phyloP scores from a whole-genome alignment of 2,113 vertebrate genomes.

The Lepus timidus region DNA sequence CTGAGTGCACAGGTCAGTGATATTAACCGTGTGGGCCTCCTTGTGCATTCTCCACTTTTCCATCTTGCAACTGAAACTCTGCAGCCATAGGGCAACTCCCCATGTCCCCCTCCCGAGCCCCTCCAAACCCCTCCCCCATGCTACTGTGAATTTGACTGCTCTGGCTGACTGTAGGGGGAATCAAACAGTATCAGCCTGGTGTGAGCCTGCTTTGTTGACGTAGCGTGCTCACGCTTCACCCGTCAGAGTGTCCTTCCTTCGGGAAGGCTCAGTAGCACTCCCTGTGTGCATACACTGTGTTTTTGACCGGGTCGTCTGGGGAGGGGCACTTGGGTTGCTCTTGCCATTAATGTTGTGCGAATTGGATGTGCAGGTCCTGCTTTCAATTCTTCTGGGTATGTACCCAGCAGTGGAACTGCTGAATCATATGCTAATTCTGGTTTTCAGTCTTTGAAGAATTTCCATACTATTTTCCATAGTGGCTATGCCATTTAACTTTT shows the following conservation, averaged over 20 bases:
- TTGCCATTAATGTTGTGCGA: not conserved
- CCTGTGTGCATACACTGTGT: not conserved
- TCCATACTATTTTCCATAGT: not conserved
- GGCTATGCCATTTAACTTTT: not conserved
- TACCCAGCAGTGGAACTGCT: too few species aligned
- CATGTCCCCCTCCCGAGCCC: not conserved
- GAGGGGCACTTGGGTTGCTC: not conserved
- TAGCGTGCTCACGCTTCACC: not conserved
- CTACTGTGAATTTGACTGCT: not conserved
- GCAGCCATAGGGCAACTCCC: not conserved
- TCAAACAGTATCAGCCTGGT: not conserved
- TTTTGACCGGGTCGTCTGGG: not conserved
- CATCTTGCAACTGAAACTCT: not conserved
- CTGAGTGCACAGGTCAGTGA: not conserved
- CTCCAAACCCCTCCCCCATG: not conserved
- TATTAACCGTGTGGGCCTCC: not conserved
- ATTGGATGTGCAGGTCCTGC: not conserved
- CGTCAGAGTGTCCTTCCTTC: not conserved
- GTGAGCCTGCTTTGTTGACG: not conserved
- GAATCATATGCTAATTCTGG: not conserved
- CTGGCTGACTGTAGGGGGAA: not conserved
- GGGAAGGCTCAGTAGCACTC: not conserved
- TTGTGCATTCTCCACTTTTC: not conserved
- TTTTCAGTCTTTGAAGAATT: constrained; percentile 20
- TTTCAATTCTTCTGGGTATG: not conserved